These are phyloP conservation scores for human DNA, from an alignment of 2,113 vertebrate genomes.

Conservation along the genomic window DNA sequence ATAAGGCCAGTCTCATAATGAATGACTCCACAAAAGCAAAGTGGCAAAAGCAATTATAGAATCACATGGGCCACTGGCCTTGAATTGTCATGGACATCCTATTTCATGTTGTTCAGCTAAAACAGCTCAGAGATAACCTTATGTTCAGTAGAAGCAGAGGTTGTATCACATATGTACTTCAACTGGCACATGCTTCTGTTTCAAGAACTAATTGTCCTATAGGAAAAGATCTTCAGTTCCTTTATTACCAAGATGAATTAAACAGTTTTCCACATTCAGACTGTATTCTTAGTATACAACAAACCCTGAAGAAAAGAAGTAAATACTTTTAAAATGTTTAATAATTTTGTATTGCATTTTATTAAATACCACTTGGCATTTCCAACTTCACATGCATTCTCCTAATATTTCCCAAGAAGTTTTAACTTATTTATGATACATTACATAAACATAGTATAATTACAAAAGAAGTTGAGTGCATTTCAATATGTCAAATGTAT, in stretches of 20 bases:
- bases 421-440: conserved; percentile 63
- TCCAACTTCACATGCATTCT: conserved; percentile 70
- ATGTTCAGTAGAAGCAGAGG: conserved; percentile 56
- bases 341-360: conserved; percentile 73
- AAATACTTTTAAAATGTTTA: conserved; percentile 74
- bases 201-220: conserved; percentile 49
- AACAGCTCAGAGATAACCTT: conserved; percentile 84
- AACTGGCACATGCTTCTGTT: conserved; percentile 74
- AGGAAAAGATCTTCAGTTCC: conserved; percentile 43
- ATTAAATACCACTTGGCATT: conserved; percentile 61
- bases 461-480: conserved; percentile 53
- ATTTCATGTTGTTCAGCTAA: conserved; percentile 76
- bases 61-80: conserved; percentile 70
- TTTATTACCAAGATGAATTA: conserved; percentile 79
- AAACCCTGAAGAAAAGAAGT: conserved; percentile 64
- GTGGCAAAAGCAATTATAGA: conserved; percentile 84
- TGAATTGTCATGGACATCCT: conserved; percentile 74
- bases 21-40: conserved; percentile 81
- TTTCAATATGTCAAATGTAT: conserved; percentile 69
- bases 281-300: conserved; percentile 32
- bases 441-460: not conserved
- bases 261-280: conserved; percentile 32
- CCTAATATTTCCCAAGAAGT: conserved; percentile 67
- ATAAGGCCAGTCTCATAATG: conserved; percentile 83
- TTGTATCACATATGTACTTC: conserved; percentile 47